A percentile compares a stretch with the other conserved stretches of the same genome.
Conservation (phyloP, 2,888 invertebrate genomes). For the Amblyteles armatorius region DNA sequence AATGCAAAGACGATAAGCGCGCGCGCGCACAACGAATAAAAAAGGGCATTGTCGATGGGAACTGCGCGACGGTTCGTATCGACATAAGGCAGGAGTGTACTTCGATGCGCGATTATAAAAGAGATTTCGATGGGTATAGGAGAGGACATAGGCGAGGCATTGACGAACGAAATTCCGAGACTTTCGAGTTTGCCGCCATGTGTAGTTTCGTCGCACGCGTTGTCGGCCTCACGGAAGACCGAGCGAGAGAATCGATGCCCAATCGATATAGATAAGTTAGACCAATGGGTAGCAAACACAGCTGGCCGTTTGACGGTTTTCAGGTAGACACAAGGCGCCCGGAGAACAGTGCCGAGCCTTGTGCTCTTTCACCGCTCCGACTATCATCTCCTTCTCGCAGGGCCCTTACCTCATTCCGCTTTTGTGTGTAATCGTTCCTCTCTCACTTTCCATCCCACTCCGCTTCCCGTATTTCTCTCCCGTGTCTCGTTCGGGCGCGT, state of each 20-base stretch:
- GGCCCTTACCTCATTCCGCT: conserved; percentile 40
- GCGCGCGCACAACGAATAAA: background rate
- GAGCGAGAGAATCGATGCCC: conserved; percentile 73
- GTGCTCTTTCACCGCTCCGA: conserved; percentile 67
- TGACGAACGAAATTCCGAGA: conserved; percentile 58
- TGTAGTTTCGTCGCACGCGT: conserved; percentile 37
- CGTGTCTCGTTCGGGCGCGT: conserved; percentile 69
- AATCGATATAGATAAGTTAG: conserved; percentile 82
- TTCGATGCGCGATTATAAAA: conserved; percentile 32
- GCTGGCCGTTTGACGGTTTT: conserved; percentile 76
- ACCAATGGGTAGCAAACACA: conserved; percentile 81
- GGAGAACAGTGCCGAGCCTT: conserved; percentile 72
- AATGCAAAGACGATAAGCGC: conserved; percentile 25
- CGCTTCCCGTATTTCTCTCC: conserved; percentile 63
- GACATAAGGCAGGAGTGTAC: conserved; percentile 33
- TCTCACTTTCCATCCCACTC: conserved; percentile 32
- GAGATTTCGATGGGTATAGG: conserved; percentile 26
- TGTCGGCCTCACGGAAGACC: conserved; percentile 12
- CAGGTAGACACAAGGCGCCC: conserved; percentile 78
- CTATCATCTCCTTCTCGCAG: conserved; percentile 35
- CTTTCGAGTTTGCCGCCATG: conserved; percentile 32
- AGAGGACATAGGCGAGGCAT: conserved; percentile 50
- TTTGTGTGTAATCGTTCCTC: conserved; percentile 54
- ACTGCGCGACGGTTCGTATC: background rate
- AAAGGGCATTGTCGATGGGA: conserved; percentile 25